phyloP scores from a whole-genome alignment of 2,888 invertebrate species.

The Cecidostiba fungosa region DNA sequence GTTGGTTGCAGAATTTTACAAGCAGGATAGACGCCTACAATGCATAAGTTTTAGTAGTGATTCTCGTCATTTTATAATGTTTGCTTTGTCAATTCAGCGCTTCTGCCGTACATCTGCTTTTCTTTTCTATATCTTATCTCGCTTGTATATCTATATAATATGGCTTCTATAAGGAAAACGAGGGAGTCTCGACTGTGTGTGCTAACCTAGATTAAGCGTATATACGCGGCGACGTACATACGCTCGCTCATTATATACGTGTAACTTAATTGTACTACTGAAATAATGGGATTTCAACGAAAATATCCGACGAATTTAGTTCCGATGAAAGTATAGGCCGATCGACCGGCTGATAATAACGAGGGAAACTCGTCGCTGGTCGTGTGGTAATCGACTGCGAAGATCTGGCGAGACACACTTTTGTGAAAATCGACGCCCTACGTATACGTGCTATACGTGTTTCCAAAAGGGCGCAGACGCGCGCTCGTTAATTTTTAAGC shows the following conservation, averaged over 20 bases:
- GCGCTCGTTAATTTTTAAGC: constrained; percentile 29
- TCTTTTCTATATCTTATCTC: constrained; percentile 49
- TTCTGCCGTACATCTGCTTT: constrained; percentile 41
- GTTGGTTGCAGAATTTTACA: constrained; percentile 34
- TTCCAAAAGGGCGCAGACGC: neutral
- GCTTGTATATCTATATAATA: constrained; percentile 26
- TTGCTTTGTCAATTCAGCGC: constrained; percentile 32
- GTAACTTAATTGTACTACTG: constrained; percentile 18
- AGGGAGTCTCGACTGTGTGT: constrained; percentile 11
- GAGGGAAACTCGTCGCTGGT: neutral
- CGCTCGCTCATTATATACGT: neutral
- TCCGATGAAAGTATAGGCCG: neutral
- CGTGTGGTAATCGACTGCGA: neutral
- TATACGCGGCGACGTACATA: neutral
- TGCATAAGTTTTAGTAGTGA: constrained; percentile 37
- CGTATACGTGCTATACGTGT: too few species aligned
- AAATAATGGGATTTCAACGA: constrained; percentile 36
- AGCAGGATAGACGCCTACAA: neutral
- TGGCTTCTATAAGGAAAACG: constrained; percentile 39
- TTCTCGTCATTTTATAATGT: constrained; percentile 50
- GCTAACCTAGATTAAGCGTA: constrained; percentile 53
- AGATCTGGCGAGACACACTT: neutral
- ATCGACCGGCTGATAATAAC: neutral
- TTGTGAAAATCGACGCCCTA: neutral
- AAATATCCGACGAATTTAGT: constrained; percentile 15